Percentiles rank a stretch among this genome's conserved stretches.
These are phyloP conservation scores for Redunca redunca DNA, from an alignment of 2,113 vertebrate species.

Conservation along the genomic window DNA sequence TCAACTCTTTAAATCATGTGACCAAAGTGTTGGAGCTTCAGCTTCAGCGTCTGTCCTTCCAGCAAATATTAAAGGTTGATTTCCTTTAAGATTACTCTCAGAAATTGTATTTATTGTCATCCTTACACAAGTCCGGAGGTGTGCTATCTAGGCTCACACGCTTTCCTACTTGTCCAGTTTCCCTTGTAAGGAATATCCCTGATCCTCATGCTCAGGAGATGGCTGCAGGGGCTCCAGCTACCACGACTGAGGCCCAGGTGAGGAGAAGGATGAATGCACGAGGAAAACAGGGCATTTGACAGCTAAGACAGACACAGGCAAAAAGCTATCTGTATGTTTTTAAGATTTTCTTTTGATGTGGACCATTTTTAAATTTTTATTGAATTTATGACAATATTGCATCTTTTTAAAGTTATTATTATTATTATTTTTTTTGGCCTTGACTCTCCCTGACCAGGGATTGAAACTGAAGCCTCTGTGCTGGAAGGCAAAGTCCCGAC, in stretches of 20 bases:
- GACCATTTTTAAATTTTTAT: background rate
- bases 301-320: background rate
- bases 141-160: accelerated
- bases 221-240: too few relatives aligned
- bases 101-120: background rate
- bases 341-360: background rate
- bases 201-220: background rate
- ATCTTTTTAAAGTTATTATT: background rate
- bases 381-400: background rate
- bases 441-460: background rate
- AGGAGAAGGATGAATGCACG: background rate
- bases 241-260: accelerated
- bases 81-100: background rate
- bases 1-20: background rate
- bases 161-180: background rate
- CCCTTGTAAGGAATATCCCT: background rate
- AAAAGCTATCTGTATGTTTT: background rate
- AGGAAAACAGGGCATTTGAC: accelerated
- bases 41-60: background rate
- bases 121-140: background rate
- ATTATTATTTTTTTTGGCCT: background rate
- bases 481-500: background rate
- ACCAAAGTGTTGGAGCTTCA: background rate
- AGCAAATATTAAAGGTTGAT: background rate
- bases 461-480: background rate